Conservation (phyloP, 2,113 vertebrate species). For the Argyrosomus japonicus region DNA sequence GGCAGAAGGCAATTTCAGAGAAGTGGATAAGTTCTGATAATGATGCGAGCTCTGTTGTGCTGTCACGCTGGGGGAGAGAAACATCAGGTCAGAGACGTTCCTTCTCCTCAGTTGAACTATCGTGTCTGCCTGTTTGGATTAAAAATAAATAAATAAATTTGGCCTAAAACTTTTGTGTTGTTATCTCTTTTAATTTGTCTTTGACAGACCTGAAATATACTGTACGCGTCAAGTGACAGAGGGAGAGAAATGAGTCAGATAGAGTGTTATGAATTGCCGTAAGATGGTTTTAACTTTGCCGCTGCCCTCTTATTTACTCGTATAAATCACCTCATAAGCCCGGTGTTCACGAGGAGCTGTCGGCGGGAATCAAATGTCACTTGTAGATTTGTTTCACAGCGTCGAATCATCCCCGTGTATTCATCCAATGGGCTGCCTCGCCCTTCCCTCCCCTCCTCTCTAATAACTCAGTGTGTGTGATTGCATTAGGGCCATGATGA, state of each 20-base stretch:
- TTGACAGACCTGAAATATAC: background rate
- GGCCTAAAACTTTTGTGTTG: background rate
- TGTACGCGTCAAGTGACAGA: constrained; percentile 1
- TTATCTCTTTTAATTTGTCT: constrained; percentile 8
- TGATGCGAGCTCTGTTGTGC: constrained; percentile 48
- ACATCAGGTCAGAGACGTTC: constrained; percentile 54
- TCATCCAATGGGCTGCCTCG: constrained; percentile 30
- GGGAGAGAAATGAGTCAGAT: constrained; percentile 21
- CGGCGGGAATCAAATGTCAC: constrained; percentile 43
- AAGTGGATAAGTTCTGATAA: constrained; percentile 72
- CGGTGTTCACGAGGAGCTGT: constrained; percentile 45
- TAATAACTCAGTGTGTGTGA: constrained; percentile 49
- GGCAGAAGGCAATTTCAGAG: constrained; percentile 75
- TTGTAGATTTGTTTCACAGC: constrained; percentile 55
- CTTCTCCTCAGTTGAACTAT: constrained; percentile 18
- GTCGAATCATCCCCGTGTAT: constrained; percentile 32
- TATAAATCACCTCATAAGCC: constrained; percentile 52
- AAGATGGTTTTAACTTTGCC: constrained; percentile 27
- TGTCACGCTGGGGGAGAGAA: constrained; percentile 42
- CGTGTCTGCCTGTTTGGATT: background rate
- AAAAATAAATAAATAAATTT: background rate
- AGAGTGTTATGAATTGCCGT: constrained; percentile 27
- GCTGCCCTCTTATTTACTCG: constrained; percentile 23
- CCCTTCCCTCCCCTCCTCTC: constrained; percentile 1
- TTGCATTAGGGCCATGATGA: constrained; percentile 56